Conservation (phyloP, 2,797 vertebrate species). For the Sebastes vulpes region DNA sequence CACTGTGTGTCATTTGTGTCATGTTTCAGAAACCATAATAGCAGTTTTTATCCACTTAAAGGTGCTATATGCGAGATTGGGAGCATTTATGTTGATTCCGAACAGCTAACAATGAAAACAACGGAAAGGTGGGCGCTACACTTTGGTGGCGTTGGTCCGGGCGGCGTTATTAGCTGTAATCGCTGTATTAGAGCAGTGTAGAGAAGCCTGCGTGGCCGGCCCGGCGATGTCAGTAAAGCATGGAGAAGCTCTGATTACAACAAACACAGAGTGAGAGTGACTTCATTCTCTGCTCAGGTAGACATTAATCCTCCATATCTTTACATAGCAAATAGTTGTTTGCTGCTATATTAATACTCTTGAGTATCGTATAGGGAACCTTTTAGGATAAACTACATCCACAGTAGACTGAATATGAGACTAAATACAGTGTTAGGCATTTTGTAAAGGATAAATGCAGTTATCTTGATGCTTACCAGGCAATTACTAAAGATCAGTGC, state of each 20-base stretch:
- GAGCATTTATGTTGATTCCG: background rate
- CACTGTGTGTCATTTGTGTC: background rate
- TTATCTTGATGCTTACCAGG: background rate
- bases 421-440: background rate
- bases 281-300: background rate
- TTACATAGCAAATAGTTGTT: background rate
- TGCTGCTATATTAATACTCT: background rate
- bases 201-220: too few species aligned
- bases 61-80: background rate
- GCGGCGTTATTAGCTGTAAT: too few species aligned
- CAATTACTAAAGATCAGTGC: background rate
- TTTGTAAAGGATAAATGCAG: background rate
- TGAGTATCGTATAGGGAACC: background rate
- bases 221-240: too few species aligned
- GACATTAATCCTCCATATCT: background rate
- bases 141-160: too few species aligned
- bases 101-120: background rate
- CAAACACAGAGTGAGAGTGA: background rate
- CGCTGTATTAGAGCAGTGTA: too few species aligned
- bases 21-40: background rate
- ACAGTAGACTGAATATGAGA: background rate
- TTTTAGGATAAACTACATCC: background rate
- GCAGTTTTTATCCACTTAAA: background rate
- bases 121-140: too few species aligned
- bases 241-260: too few species aligned